Conservation (phyloP, 2,888 invertebrate genomes). For the Agonopterix subpropinquella region DNA sequence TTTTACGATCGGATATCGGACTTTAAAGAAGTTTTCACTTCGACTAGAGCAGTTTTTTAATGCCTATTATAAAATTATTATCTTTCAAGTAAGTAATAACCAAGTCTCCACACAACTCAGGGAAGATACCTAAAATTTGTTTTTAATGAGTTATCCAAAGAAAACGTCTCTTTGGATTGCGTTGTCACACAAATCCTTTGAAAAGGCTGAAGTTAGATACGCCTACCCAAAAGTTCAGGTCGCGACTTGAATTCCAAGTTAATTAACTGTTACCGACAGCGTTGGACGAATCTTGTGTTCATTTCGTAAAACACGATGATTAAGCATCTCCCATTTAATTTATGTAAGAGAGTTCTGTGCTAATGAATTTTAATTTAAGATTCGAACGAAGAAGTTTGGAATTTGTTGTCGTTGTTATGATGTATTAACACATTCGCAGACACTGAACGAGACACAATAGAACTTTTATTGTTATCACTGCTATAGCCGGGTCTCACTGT, state of each 20-base stretch:
- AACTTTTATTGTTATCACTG: no score
- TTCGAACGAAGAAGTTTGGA: constrained; percentile 1
- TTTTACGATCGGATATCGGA: no score
- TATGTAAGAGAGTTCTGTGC: constrained; percentile 4
- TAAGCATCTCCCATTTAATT: constrained; percentile 16
- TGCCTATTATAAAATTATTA: no score
- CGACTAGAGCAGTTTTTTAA: no score
- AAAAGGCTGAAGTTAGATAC: constrained; percentile 37
- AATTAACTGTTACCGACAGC: constrained; percentile 31
- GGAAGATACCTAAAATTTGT: constrained; percentile 36
- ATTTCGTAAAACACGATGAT: constrained; percentile 30
- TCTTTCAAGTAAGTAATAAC: constrained; percentile 8
- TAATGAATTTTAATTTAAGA: constrained; percentile 1
- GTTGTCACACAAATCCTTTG: constrained; percentile 37
- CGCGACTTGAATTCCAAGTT: constrained; percentile 46
- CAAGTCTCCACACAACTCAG: constrained; percentile 20
- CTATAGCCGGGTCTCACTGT: no score
- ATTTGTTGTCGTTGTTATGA: constrained; percentile 4
- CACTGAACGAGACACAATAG: no score
- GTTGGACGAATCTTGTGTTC: constrained; percentile 23
- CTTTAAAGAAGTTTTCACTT: no score
- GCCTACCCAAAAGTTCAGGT: constrained; percentile 40
- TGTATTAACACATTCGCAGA: no score
- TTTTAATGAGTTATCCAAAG: constrained; percentile 48
- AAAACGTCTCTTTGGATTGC: constrained; percentile 34